Evolutionary conservation across 2,797 vertebrate species (phyloP), one percentile per base, ranked within the genome.

Genomic region (Arnoldichthys spilopterus): DNA sequence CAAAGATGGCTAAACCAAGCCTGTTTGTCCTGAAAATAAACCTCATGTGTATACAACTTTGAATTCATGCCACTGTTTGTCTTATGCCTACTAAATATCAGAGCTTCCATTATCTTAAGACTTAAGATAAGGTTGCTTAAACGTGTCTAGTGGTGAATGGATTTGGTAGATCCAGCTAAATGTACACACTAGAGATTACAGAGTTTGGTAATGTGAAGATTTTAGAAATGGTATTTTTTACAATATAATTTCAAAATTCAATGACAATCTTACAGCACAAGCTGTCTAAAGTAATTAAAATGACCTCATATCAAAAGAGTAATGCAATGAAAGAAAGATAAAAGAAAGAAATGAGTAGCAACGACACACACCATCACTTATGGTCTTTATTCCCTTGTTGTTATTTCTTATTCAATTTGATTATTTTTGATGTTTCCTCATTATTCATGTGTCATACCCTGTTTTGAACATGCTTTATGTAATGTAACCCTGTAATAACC

Each of bases 401-500:
- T 12, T 72, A 32, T 56, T 32, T 34, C 77, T 62, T 49, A 43
- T 68, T 66, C 1, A 77, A 68, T 70, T 76, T 30, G 12, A 68
- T 49, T 56, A 20, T 66, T 78, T 62, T 62, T 54, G 37, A 43
- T 1, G 26, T 30, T 45, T 78, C 51, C 49, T 79, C 53, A 34
- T 13, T 37, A 69, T 37, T 40, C 18, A 28, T 59, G 54, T 67
- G 58, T 63, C 61, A 74, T 82, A 79, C 80, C 82, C 81, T 83
- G 78, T 82, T 32, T 68, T 74, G 43, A 80, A 82, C 80, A 80
- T 80, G 71, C 80, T 47, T 67, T 59, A 78, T 37, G 61, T 76
- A 70, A 43, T 24, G 64, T 71, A 78, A 83, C 84, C 84, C 76
- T 82, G 84, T 78, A 59, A 69, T 69, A 69, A 85, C 72, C 68